Evolutionary conservation across 2,113 vertebrate genomes (phyloP).

Genomic region (Balaeniceps rex): DNA sequence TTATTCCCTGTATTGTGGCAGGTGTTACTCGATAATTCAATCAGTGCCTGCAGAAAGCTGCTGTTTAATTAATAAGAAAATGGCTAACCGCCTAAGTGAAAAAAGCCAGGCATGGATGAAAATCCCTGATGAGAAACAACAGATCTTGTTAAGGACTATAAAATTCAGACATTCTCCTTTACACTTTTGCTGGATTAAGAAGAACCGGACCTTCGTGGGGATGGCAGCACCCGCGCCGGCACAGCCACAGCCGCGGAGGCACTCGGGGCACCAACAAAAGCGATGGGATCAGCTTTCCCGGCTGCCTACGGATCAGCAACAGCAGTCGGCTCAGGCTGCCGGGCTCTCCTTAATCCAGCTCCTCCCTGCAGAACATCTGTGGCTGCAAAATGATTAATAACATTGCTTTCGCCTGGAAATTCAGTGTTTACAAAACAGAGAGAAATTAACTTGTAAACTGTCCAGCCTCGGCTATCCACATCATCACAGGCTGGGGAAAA

Average conservation of each 20-base stretch:
- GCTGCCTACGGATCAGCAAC: fast-evolving
- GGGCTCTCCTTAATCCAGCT: background rate
- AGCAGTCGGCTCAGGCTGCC: background rate
- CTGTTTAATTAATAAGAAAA: constrained; percentile 9
- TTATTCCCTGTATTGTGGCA: background rate
- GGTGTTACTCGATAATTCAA: background rate
- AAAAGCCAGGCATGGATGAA: background rate
- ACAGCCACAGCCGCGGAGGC: fast-evolving
- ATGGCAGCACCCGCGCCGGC: fast-evolving
- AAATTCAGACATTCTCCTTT: background rate
- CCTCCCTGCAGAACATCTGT: background rate
- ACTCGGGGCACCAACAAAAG: background rate
- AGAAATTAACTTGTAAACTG: background rate
- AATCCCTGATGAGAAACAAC: background rate
- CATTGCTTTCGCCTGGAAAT: background rate
- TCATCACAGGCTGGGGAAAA: background rate
- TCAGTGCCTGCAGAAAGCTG: background rate
- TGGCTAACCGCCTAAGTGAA: background rate
- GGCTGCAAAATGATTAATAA: background rate
- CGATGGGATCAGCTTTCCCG: fast-evolving
- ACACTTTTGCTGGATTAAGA: background rate
- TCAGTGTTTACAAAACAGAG: background rate
- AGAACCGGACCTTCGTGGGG: background rate
- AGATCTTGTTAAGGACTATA: background rate
- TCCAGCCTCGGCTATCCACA: background rate